Percentiles rank a stretch among this genome's conserved stretches.
phyloP scores from a whole-genome alignment of 2,797 vertebrate genomes.

The Coregonus sp. region DNA sequence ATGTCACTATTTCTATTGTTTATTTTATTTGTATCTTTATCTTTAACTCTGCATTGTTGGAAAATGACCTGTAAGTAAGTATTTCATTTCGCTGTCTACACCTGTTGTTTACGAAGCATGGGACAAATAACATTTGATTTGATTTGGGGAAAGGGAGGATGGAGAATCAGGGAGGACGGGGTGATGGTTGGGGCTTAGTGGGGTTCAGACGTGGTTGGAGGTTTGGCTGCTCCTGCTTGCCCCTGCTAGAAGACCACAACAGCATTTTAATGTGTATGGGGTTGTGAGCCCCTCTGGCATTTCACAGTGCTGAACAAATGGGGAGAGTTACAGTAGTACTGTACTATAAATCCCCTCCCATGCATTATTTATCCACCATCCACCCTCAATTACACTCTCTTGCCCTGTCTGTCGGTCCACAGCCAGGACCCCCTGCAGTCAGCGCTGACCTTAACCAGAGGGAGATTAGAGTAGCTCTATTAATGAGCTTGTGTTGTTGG shows the following conservation, averaged over 20 bases:
- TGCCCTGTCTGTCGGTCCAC: not conserved
- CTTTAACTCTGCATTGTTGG: too few species aligned
- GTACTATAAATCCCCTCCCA: not conserved
- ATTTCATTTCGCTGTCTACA: too few species aligned
- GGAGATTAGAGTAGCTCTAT: not conserved
- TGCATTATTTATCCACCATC: not conserved
- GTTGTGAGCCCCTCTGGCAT: not conserved
- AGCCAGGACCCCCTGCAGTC: not conserved
- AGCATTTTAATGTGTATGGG: not conserved
- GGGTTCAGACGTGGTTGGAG: not conserved
- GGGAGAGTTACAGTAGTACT: not conserved
- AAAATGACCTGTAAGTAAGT: too few species aligned
- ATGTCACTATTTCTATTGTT: too few species aligned
- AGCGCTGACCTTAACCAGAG: not conserved
- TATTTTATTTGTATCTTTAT: too few species aligned
- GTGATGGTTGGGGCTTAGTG: not conserved
- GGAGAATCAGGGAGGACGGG: not conserved
- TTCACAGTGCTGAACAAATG: not conserved
- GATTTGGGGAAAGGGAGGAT: not conserved
- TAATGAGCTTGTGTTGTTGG: not conserved
- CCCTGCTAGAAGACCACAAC: not conserved
- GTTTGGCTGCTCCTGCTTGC: not conserved
- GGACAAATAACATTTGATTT: not conserved
- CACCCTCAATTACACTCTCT: conserved; percentile 1
- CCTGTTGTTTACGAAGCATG: too few species aligned